These are phyloP conservation scores for Anguilla rostrata DNA, from an alignment of 2,113 vertebrate genomes.

Conservation along the genomic window DNA sequence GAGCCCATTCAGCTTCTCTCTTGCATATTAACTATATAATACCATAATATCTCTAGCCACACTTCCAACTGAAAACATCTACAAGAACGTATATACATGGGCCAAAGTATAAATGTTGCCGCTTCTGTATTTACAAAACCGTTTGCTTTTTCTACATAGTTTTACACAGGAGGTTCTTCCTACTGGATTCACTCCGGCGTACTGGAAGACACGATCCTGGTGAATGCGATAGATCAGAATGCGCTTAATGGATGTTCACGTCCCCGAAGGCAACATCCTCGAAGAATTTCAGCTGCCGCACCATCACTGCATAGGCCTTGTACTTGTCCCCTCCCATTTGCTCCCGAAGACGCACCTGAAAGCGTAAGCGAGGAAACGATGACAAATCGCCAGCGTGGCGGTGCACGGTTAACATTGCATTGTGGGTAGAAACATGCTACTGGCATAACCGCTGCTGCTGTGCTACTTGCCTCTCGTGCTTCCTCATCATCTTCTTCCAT, in stretches of 20 bases:
- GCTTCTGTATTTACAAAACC: background rate
- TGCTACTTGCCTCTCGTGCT: slow-evolving; percentile 77
- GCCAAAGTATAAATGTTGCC: background rate
- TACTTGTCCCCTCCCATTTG: slow-evolving; percentile 89
- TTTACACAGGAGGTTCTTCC: background rate
- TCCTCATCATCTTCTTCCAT: slow-evolving; percentile 91
- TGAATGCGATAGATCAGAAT: background rate
- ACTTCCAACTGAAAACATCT: background rate
- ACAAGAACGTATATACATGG: background rate
- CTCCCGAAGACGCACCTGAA: slow-evolving; percentile 75
- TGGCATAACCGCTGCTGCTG: background rate
- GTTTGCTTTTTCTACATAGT: background rate
- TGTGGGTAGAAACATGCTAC: background rate
- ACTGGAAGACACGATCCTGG: background rate
- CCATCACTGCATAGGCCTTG: slow-evolving; percentile 79
- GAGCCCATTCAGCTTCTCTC: background rate
- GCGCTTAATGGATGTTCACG: slow-evolving; percentile 39
- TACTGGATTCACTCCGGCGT: background rate
- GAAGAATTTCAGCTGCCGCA: slow-evolving; percentile 91
- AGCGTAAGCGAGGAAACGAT: slow-evolving; percentile 35
- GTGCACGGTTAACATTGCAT: background rate
- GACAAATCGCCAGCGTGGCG: background rate
- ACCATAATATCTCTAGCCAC: background rate
- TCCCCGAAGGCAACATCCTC: slow-evolving; percentile 78
- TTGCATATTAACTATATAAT: background rate